These are phyloP conservation scores for Perdita meconis DNA, from an alignment of 2,888 invertebrate genomes.

Conservation along the genomic window DNA sequence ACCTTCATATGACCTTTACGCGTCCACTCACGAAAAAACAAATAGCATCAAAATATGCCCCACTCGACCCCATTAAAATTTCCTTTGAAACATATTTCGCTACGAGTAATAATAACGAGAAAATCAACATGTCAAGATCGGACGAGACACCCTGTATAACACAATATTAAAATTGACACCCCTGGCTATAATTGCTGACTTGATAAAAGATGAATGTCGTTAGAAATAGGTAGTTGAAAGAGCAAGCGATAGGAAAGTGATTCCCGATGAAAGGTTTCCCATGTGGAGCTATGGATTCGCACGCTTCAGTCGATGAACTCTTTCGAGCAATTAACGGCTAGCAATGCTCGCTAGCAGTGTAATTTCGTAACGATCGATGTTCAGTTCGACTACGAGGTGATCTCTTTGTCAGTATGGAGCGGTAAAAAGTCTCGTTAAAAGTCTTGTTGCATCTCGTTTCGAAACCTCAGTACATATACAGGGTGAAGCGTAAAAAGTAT, in stretches of 20 bases:
- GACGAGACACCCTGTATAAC: too few relatives aligned
- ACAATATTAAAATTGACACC: too few relatives aligned
- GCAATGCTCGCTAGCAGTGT: constrained; percentile 54
- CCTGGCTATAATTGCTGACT: neutral
- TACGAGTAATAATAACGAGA: too few relatives aligned
- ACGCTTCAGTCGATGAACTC: constrained; percentile 39
- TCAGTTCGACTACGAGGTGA: constrained; percentile 23
- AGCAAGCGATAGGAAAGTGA: constrained; percentile 27
- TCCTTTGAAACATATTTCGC: too few relatives aligned
- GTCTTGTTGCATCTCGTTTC: constrained; percentile 38
- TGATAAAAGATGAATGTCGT: neutral
- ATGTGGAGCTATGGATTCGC: constrained; percentile 39
- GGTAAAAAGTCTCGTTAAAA: constrained; percentile 49
- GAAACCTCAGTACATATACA: constrained; percentile 31
- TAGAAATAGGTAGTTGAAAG: neutral
- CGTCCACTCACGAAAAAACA: too few relatives aligned
- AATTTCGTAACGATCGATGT: constrained; percentile 58
- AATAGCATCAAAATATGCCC: too few relatives aligned
- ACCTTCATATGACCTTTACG: too few relatives aligned
- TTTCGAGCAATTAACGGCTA: constrained; percentile 53
- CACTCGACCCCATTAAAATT: too few relatives aligned
- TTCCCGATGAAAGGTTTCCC: constrained; percentile 48
- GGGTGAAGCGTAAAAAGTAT: neutral
- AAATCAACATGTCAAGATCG: too few relatives aligned
- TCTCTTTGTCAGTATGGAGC: constrained; percentile 10